Percentiles rank a stretch among this genome's conserved stretches.
Conservation (phyloP, 2,888 invertebrate genomes). For the Drosophila emarginata region DNA sequence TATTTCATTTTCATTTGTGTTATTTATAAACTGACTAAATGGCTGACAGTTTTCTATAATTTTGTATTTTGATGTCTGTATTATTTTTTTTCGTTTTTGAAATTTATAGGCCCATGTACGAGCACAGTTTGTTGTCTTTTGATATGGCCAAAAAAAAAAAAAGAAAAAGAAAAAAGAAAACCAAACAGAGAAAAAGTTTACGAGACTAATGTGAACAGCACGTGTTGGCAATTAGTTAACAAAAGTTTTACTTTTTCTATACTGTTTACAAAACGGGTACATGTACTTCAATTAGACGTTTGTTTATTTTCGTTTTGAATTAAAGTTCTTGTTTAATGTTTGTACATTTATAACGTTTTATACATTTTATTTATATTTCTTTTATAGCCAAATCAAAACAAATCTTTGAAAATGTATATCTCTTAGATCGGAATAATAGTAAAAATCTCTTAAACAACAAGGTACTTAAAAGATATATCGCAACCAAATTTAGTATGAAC, state of each 20-base stretch:
- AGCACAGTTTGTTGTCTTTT: slow-evolving; percentile 37
- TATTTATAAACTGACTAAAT: slow-evolving; percentile 14
- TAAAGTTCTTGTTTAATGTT: too few relatives aligned
- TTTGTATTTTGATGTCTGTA: not conserved
- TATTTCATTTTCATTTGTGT: slow-evolving; percentile 34
- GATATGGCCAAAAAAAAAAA: slow-evolving; percentile 28
- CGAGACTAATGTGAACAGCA: slow-evolving; percentile 37
- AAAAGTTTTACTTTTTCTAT: slow-evolving; percentile 5
- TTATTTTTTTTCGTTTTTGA: not conserved
- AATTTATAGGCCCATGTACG: slow-evolving; percentile 28
- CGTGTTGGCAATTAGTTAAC: slow-evolving; percentile 47
- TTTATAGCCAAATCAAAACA: too few relatives aligned
- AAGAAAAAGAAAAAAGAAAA: not conserved
- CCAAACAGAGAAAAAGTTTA: not conserved
- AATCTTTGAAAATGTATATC: too few relatives aligned
- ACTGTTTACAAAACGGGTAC: not conserved
- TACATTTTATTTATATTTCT: too few relatives aligned
- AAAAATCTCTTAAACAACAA: too few relatives aligned
- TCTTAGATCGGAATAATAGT: too few relatives aligned
- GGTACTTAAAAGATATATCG: too few relatives aligned
- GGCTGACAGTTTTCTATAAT: slow-evolving; percentile 12
- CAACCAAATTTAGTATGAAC: too few relatives aligned
- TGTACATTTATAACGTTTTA: too few relatives aligned
- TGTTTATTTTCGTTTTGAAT: not conserved
- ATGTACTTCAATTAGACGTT: not conserved